Base-by-base conservation (phyloP, 2,888 invertebrate species). In the Acheta domesticus region DNA sequence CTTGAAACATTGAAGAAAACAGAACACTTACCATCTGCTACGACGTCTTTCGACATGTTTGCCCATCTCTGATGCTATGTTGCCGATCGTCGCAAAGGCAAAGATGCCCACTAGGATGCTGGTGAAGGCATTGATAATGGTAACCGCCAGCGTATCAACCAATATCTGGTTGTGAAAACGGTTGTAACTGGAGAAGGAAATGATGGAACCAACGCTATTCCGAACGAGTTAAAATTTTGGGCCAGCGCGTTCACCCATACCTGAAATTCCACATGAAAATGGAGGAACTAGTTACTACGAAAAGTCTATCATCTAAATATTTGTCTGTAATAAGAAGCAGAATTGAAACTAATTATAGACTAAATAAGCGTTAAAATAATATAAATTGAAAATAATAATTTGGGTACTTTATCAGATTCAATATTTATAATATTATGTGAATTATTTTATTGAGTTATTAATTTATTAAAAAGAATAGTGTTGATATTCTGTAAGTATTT, bases 211-310 rank as follows among this genome's bases (percentile, higher is more conserved):
- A 86, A 97, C 1, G 96, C 95, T 80, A 97, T 94, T 80, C 97
- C 97, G 84, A 97, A 92, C 0, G 97, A 97, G 87, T 96, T 97
- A 88, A 97, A 97, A 83, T 96, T 95, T 87, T 96, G 96, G 16
- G 94, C 94, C 21, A 94, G 94, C 20, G 96, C 96, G 87, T 95
- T 96, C 79, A 97, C 94, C 97, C 97, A 97, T 1, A 97, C 92
- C 93, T 93, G 84, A 12, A 84, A n/a, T n/a, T n/a, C n/a, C 84
- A 82, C 78, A 75, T 50, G 80, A 79, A 49, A 48, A 49, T 49
- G 19, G 23, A 75, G 36, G 8, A 36, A 8, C 5, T 36, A 36
- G 36, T 36, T 36, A 36, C 36, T 36, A 36, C 36, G 1, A 36
- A 36, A 36, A 8, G 8, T 36, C 36, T 36, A 36, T 5, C 8